Evolutionary conservation across 2,888 invertebrate species (phyloP), one percentile per base, ranked within the genome.

Genomic region (Hirtodrosophila alboralis): DNA sequence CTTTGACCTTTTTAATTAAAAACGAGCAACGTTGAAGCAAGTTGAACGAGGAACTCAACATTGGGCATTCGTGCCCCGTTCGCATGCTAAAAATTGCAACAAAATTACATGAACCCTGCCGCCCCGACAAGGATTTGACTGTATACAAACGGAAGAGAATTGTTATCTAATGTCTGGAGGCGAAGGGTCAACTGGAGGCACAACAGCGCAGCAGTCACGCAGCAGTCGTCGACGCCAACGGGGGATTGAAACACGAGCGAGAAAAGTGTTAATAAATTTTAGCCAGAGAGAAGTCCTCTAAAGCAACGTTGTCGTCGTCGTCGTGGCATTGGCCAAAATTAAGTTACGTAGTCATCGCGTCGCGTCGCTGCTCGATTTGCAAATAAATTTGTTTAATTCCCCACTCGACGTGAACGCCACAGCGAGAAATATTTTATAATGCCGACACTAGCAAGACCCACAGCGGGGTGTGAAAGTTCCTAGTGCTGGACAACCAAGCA

Each of bases 371-470:
- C 63, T 72, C 68, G 86, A 83, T 83, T 79, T 58, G 84, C 76
- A 79, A 79, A 85, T 85, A 79, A 79, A 79, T 79, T 79, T 85
- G 84, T 85, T 85, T 66, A 85, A 85, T 83, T 83, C 86, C 85
- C 78, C 72, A 58, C 61, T 83, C 65, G 84, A 75, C 63, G 58
- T 54, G 57, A 49, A 56, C 44, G 44, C 70, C 49, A 54, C 62
- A 53, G 48, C 47, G 52, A 54, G 67, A 79, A 79, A 79, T 79
- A 79, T 79, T 79, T 83, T 79, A 85, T 85, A 85, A 79, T 71
- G 72, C 63, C 66, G 53, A 54, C 59, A 58, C 53, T 33, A 23
- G 18, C n/a, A 36, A 45, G 49, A 51, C 31, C 64, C 56, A 28
- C 66, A 45, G 47, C 45, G 40, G 51, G 62, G 56, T 49, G 61